phyloP scores from a whole-genome alignment of 2,113 vertebrate species.

The Aptenodytes forsteri region DNA sequence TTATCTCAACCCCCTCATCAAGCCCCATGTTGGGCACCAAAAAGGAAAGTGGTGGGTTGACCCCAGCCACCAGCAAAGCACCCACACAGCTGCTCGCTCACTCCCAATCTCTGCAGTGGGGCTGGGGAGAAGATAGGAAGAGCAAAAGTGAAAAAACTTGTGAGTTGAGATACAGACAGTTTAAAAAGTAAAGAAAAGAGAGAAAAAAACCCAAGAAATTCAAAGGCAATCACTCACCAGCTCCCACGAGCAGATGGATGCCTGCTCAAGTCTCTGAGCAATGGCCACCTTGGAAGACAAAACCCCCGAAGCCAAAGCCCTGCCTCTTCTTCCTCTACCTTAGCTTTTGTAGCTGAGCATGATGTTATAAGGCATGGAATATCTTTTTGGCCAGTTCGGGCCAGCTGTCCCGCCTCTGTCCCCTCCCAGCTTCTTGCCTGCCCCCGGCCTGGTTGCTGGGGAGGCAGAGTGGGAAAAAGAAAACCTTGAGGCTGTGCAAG shows the following conservation, averaged over 20 bases:
- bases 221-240: neutral
- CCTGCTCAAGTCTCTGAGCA: neutral
- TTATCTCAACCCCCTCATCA: neutral
- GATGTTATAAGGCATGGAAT: neutral
- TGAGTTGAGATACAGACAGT: neutral
- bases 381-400: neutral
- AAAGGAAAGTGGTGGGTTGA: neutral
- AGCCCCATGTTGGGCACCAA: neutral
- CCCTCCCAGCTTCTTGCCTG: neutral
- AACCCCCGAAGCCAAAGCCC: neutral
- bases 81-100: neutral
- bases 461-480: neutral
- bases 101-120: neutral
- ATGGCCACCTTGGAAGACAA: neutral
- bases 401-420: neutral
- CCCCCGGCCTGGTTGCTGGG: accelerated
- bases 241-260: neutral
- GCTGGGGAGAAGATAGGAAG: neutral
- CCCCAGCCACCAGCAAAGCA: neutral
- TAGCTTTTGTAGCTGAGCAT: neutral
- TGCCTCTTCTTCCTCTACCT: neutral
- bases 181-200: neutral
- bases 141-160: neutral
- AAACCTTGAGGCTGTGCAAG: neutral
- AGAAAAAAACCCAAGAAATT: neutral